Evolutionary conservation across 2,888 invertebrate genomes (phyloP).

Genomic region (Mantis religiosa): DNA sequence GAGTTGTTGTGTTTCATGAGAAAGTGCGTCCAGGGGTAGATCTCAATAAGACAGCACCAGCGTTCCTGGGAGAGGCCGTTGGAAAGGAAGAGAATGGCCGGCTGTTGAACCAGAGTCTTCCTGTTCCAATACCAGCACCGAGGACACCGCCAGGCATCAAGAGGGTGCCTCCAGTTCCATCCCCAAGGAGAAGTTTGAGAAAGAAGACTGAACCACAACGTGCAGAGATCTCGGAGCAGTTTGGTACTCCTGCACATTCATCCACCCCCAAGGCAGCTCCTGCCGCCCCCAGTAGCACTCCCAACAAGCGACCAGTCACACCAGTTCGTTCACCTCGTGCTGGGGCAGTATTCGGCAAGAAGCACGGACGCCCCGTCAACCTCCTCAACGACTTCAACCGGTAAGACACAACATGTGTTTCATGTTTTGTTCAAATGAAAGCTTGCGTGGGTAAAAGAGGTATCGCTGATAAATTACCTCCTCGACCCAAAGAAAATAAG

Average conservation of each 20-base stretch:
- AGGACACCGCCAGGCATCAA: neutral
- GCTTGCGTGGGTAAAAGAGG: neutral
- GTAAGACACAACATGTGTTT: slow-evolving; percentile 41
- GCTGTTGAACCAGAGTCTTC: neutral
- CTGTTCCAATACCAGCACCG: neutral
- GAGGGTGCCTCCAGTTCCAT: neutral
- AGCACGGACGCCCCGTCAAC: slow-evolving; percentile 40
- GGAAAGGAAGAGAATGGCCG: neutral
- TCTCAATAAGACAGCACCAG: neutral
- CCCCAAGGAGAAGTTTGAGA: neutral
- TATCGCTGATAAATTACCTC: neutral
- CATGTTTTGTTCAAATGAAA: too few species aligned
- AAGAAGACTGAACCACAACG: neutral
- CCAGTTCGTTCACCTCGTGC: neutral
- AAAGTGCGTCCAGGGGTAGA: neutral
- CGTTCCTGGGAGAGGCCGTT: neutral
- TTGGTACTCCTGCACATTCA: slow-evolving; percentile 42
- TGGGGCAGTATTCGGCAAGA: neutral
- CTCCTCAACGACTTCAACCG: slow-evolving; percentile 48
- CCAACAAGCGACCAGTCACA: neutral
- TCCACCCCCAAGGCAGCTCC: slow-evolving; percentile 45
- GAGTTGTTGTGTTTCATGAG: neutral
- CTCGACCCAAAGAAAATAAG: neutral
- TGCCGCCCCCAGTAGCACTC: neutral
- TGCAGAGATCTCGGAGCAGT: neutral